Evolutionary conservation across 2,797 vertebrate species (phyloP).

Genomic region (Microctenopoma steveboyesi): DNA sequence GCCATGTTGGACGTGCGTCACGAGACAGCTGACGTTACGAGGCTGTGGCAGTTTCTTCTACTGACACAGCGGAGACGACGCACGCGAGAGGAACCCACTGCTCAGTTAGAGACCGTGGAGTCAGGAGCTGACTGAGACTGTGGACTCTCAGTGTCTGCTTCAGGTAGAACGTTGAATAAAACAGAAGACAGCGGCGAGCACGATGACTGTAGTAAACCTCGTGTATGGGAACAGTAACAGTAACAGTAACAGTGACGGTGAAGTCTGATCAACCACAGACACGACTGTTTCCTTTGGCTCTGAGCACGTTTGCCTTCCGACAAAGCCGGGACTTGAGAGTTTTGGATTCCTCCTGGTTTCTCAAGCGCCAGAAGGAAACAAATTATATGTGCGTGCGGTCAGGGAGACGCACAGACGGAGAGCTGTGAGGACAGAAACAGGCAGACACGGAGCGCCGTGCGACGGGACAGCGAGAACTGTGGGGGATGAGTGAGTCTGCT

Average conservation of each 20-base stretch:
- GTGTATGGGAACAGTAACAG: not conserved
- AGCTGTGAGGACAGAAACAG: constrained; percentile 25
- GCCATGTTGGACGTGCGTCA: not conserved
- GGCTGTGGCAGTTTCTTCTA: constrained; percentile 10
- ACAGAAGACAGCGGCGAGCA: not conserved
- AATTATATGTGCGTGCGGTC: constrained; percentile 35
- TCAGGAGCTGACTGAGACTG: constrained; percentile 8
- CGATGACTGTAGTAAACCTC: not conserved
- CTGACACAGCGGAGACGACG: constrained; percentile 26
- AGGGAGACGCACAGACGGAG: constrained; percentile 26
- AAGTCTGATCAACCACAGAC: not conserved
- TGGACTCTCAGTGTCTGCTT: too few species aligned
- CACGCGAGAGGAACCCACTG: not conserved
- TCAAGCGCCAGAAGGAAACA: constrained; percentile 17
- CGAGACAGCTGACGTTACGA: constrained; percentile 4
- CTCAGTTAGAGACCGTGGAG: constrained; percentile 3
- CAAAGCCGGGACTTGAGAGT: constrained; percentile 12
- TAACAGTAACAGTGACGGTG: not conserved
- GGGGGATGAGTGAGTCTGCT: constrained; percentile 30
- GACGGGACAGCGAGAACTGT: constrained; percentile 11
- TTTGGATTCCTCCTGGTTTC: constrained; percentile 30
- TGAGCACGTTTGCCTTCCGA: not conserved
- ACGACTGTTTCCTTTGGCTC: not conserved
- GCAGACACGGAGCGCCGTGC: constrained; percentile 43
- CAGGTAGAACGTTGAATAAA: not conserved